These are phyloP conservation scores for Magallana nippona DNA, from an alignment of 2,888 invertebrate species.

Conservation along the genomic window DNA sequence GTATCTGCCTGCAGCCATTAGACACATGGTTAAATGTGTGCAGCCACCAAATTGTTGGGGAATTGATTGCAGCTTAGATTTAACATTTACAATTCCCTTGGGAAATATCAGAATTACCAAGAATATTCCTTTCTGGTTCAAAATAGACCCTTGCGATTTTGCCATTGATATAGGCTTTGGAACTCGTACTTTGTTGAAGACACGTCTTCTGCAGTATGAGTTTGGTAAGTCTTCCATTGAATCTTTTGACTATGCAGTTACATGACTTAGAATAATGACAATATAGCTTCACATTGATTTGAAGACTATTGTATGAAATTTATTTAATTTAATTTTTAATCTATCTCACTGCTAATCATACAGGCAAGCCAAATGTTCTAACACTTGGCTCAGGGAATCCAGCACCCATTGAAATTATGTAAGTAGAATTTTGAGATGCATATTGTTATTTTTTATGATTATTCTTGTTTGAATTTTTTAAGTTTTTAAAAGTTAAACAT, in stretches of 20 bases:
- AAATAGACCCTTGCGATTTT: constrained; percentile 47
- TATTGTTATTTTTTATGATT: no score
- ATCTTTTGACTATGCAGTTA: no score
- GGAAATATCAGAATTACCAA: constrained; percentile 36
- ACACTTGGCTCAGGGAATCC: constrained; percentile 34
- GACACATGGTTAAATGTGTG: constrained; percentile 46
- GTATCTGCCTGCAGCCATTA: constrained; percentile 37
- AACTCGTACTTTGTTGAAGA: constrained; percentile 39
- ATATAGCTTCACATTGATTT: no score
- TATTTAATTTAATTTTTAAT: no score
- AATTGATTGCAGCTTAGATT: constrained; percentile 47
- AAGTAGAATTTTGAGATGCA: not conserved
- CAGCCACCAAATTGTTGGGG: constrained; percentile 49
- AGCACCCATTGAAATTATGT: constrained; percentile 35
- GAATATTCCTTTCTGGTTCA: constrained; percentile 49
- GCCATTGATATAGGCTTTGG: constrained; percentile 50
- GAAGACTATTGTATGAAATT: no score
- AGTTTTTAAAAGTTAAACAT: not conserved
- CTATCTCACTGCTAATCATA: no score
- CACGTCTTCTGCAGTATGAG: constrained; percentile 42
- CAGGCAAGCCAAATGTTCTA: constrained; percentile 14
- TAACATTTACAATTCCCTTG: constrained; percentile 43
- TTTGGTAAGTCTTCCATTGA: constrained; percentile 44
- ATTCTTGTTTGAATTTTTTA: not conserved
- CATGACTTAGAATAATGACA: no score